A percentile compares a stretch with the other conserved stretches of the same genome.
Evolutionary conservation across 1,140 invertebrate genomes (phyloP).

Genomic region (Drosophila baimaii): DNA sequence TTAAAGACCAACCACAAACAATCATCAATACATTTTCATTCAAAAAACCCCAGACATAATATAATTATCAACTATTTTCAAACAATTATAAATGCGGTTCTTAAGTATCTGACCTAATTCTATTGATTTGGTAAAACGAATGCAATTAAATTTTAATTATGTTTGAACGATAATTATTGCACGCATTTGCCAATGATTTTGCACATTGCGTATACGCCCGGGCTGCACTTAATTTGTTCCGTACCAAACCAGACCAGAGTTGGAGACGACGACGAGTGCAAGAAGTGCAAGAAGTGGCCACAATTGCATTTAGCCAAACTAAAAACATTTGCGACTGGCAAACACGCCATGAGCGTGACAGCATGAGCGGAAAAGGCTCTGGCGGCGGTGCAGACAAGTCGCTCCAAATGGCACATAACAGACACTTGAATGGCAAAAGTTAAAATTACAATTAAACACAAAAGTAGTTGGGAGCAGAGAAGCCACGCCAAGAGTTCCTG

Average conservation of each 20-base stretch:
- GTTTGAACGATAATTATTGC: conserved; percentile 20
- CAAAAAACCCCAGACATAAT: not conserved
- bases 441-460: conserved; percentile 54
- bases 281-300: conserved; percentile 39
- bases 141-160: conserved; percentile 16
- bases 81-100: not conserved
- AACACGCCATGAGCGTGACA: conserved; percentile 38
- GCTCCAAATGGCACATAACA: conserved; percentile 43
- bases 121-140: conserved; percentile 1
- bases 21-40: too few species aligned
- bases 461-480: conserved; percentile 14
- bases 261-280: conserved; percentile 8
- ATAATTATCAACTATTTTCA: conserved; percentile 2
- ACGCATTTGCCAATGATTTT: not conserved
- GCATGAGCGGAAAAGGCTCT: conserved; percentile 25
- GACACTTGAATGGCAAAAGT: conserved; percentile 47
- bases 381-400: conserved; percentile 39
- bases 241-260: too few species aligned
- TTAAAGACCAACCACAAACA: not conserved
- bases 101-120: conserved; percentile 5
- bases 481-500: conserved; percentile 10
- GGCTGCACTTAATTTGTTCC: conserved; percentile 17
- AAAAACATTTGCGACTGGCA: conserved; percentile 46
- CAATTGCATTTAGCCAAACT: conserved; percentile 53
- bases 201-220: conserved; percentile 32